Percentiles rank a stretch among this genome's conserved stretches.
Evolutionary conservation across 2,888 invertebrate species (phyloP).

Genomic region (Drosophila robusta): DNA sequence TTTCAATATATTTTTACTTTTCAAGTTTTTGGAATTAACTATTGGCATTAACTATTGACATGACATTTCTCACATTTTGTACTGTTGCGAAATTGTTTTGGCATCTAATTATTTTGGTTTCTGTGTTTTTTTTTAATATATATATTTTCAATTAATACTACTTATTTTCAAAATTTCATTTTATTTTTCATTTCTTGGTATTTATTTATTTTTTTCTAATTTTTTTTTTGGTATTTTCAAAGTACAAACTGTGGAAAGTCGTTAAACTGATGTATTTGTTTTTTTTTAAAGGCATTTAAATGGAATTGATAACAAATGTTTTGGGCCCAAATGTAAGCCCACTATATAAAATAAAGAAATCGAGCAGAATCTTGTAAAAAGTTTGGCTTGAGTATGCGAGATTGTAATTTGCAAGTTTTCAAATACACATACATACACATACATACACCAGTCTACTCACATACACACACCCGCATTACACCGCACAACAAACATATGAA

Average conservation of each 20-base stretch:
- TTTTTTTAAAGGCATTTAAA: conserved; percentile 40
- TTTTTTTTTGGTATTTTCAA: conserved; percentile 32
- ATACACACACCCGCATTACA: conserved; percentile 23
- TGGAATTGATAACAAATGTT: conserved; percentile 29
- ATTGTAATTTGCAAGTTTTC: conserved; percentile 73
- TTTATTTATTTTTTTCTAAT: background rate
- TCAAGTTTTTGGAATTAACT: conserved; percentile 64
- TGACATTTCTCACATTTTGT: conserved; percentile 67
- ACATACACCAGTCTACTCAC: conserved; percentile 22
- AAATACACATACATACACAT: conserved; percentile 28
- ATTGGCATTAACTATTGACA: conserved; percentile 23
- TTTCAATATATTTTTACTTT: conserved; percentile 35
- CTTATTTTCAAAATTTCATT: conserved; percentile 30
- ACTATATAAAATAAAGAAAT: conserved; percentile 26
- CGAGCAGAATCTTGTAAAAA: conserved; percentile 56
- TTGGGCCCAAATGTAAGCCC: conserved; percentile 19
- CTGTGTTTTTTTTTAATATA: conserved; percentile 39
- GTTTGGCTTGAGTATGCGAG: conserved; percentile 64
- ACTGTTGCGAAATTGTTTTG: conserved; percentile 53
- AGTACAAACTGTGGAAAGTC: conserved; percentile 65
- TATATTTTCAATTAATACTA: conserved; percentile 13
- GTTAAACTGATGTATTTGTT: conserved; percentile 20
- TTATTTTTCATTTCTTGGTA: conserved; percentile 29
- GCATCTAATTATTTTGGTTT: conserved; percentile 56
- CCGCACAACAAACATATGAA: conserved; percentile 33